Evolutionary conservation across 2,888 invertebrate genomes (phyloP), one percentile per base, ranked within the genome.

Genomic region (Automeris io): DNA sequence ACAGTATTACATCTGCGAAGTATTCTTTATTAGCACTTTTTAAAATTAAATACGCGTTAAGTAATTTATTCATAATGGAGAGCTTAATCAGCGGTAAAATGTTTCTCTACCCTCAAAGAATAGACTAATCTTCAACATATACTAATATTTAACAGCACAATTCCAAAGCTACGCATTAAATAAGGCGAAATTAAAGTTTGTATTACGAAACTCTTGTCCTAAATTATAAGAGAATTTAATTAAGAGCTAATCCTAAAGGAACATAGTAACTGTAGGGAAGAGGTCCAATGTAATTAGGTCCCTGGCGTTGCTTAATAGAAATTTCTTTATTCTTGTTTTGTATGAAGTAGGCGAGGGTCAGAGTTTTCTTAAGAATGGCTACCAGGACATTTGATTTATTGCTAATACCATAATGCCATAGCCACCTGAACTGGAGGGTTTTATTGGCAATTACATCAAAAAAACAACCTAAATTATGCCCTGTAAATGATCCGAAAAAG

Each of bases 361-460:
- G 40, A 48, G 41, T 46, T 52, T 46, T 45, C n/a, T 42, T 51
- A 49, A 58, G 46, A 53, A 35, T 49, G 60, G 54, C 55, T 50
- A 53, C 49, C 45, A 38, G 39, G 35, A 25, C 37, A 18, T 51
- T 46, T 65, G 66, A 72, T 70, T 70, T 67, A 73, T 64, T 39
- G 49, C 37, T 48, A 40, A 12, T 45, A 51, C 46, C 47, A 51
- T 57, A 61, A 57, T 47, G 49, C 43, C 47, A 37, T 16, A 33
- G 45, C 58, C 64, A 69, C 64, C 65, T 66, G 65, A 58, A 52
- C 57, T 59, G 52, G 55, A 46, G 57, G 51, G 50, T 61, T 67
- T 67, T 66, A 62, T 58, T 51, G 49, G 49, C 57, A 51, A 63
- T 62, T 57, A 60, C 42, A 41, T 32, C 42, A 42, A 46, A n/a